Evolutionary conservation across 2,113 vertebrate genomes (phyloP).

Genomic region (Brachypodius melanocephalos): DNA sequence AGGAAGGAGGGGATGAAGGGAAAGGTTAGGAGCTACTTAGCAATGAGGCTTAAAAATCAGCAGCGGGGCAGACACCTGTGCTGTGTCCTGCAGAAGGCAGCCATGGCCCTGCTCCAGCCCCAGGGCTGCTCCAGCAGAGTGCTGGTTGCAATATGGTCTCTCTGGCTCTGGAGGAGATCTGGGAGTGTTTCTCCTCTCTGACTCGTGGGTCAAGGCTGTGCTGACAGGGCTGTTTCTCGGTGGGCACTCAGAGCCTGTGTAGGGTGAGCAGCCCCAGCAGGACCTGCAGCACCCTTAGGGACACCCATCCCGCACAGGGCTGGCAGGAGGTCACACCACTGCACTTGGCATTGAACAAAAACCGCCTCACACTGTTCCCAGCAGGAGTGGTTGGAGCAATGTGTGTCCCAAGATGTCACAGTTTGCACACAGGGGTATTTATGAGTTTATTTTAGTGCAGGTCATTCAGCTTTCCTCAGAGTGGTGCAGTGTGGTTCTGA

Average conservation of each 20-base stretch:
- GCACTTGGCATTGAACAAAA: fast-evolving
- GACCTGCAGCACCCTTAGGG: background rate
- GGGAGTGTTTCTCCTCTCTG: background rate
- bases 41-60: background rate
- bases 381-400: background rate
- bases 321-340: background rate
- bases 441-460: background rate
- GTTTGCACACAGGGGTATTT: background rate
- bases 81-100: background rate
- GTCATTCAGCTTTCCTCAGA: background rate
- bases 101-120: background rate
- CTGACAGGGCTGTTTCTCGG: background rate
- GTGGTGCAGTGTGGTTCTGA: background rate
- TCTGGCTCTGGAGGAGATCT: background rate
- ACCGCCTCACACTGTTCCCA: fast-evolving
- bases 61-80: constrained; percentile 9
- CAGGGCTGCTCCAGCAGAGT: background rate
- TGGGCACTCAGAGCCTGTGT: fast-evolving
- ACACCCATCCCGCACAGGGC: background rate
- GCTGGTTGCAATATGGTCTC: background rate
- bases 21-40: constrained; percentile 56
- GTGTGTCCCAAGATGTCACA: background rate
- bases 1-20: constrained; percentile 14
- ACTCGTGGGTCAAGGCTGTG: background rate
- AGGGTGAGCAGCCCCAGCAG: background rate